These are phyloP conservation scores for Myopa testacea DNA, from an alignment of 2,888 invertebrate species.

Conservation along the genomic window DNA sequence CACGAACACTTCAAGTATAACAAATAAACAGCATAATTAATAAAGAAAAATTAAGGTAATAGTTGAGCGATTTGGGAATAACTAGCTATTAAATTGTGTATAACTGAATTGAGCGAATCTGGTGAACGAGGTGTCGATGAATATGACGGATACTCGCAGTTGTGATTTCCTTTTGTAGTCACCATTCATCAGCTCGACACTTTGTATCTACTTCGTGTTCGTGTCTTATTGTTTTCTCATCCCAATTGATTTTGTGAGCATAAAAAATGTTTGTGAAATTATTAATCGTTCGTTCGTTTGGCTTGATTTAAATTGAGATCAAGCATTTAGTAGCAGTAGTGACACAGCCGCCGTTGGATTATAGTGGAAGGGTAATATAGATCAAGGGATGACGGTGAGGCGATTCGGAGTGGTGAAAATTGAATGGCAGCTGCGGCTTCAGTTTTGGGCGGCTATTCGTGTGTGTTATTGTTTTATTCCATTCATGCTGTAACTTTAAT, in stretches of 20 bases:
- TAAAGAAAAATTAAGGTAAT: constrained; percentile 36
- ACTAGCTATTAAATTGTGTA: constrained; percentile 30
- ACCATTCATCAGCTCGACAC: constrained; percentile 8
- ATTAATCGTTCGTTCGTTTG: background rate
- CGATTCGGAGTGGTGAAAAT: background rate
- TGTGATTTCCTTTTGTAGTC: constrained; percentile 13
- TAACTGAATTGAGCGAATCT: constrained; percentile 34
- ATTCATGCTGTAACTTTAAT: constrained; percentile 8
- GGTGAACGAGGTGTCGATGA: constrained; percentile 9
- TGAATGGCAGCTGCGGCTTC: constrained; percentile 22
- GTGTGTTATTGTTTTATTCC: background rate
- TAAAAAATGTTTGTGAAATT: constrained; percentile 7
- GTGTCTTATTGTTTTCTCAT: constrained; percentile 19
- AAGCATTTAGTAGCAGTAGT: background rate
- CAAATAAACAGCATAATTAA: constrained; percentile 36
- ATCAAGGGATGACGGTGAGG: background rate
- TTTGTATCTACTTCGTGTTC: constrained; percentile 10
- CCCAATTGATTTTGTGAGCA: constrained; percentile 25
- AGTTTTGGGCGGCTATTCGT: background rate
- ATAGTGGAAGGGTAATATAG: background rate
- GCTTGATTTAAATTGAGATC: constrained; percentile 11
- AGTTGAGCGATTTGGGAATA: constrained; percentile 32
- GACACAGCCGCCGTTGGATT: background rate
- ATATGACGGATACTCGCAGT: background rate
- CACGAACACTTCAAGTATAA: constrained; percentile 20